Evolutionary conservation across 2,113 vertebrate genomes (phyloP), one percentile per base, ranked within the genome.

Genomic region (Alces alces): DNA sequence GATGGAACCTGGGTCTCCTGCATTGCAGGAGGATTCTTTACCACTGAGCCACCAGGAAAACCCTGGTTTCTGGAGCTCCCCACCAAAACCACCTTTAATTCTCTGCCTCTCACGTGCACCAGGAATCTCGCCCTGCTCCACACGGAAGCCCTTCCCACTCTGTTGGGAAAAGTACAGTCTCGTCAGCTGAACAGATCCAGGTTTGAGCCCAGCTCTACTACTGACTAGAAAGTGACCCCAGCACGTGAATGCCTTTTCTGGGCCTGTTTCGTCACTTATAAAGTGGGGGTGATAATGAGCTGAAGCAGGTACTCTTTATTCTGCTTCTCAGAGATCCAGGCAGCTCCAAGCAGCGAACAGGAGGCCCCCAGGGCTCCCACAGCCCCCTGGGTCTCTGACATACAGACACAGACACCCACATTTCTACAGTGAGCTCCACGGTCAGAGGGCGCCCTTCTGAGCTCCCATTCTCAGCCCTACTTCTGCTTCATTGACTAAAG

Each of bases 181-280:
- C 10, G 10, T 5, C 28, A 36, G 79, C 92, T n/a, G 3, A 60
- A 28, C 17, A 78, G 66, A 61, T 47, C 61, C 2, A 2, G 12
- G 78, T 61, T 50, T 33, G 78, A 82, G 23, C 36, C 76, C 14
- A 23, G 1, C 11, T 61, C 66, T 10, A 17, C 76, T 43, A 30
- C 73, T 2, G 30, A 79, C 30, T 15, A 57, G 14, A 2, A 21
- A 7, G 28, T 14, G 57, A 27, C 28, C 57, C 21, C 54, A 3
- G 16, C 39, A 1, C 3, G 0, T 4, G 33, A 27, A 45, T 80
- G 16, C 36, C 3, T 50, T 27, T 61, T 36, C 80, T 45, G 36
- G 61, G 57, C 47, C 76, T 97, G 82, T 95, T 85, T 93, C 55
- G n/a, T 54, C 85, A 15, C n/a, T 87, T 95, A 88, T 43, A 21